These are phyloP conservation scores for Heliothis subflexa DNA, from an alignment of 1,140 invertebrate species.

Conservation along the genomic window DNA sequence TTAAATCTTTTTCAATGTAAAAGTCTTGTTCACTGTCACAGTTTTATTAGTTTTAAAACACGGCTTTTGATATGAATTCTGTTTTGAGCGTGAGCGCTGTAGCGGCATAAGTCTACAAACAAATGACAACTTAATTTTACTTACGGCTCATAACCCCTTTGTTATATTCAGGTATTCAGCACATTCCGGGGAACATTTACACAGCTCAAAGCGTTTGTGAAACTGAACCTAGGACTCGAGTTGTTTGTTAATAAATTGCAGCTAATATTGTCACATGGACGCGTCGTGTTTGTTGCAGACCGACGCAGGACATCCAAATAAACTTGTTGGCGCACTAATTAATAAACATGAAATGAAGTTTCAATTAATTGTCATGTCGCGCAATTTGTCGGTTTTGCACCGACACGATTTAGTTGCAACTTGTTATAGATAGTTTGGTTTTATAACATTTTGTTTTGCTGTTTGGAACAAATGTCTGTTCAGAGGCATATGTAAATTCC, in stretches of 20 bases:
- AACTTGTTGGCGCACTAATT: constrained; percentile 14
- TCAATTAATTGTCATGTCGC: background rate
- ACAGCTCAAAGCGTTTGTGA: background rate
- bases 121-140: too few species aligned
- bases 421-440: background rate
- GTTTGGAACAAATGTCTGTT: background rate
- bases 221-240: background rate
- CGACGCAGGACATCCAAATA: background rate
- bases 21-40: too few species aligned
- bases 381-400: background rate
- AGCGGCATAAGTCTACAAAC: too few species aligned
- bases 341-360: constrained; percentile 6
- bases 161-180: background rate
- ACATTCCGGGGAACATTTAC: background rate
- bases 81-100: too few species aligned
- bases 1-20: too few species aligned
- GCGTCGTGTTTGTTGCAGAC: background rate
- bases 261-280: background rate
- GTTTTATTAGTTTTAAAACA: too few species aligned
- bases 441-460: background rate
- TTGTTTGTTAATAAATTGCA: constrained; percentile 12
- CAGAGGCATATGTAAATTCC: too few species aligned
- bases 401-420: background rate
- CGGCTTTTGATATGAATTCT: too few species aligned
- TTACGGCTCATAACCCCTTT: background rate